phyloP scores from a whole-genome alignment of 1,140 invertebrate genomes.

The Palaemon carinicauda region DNA sequence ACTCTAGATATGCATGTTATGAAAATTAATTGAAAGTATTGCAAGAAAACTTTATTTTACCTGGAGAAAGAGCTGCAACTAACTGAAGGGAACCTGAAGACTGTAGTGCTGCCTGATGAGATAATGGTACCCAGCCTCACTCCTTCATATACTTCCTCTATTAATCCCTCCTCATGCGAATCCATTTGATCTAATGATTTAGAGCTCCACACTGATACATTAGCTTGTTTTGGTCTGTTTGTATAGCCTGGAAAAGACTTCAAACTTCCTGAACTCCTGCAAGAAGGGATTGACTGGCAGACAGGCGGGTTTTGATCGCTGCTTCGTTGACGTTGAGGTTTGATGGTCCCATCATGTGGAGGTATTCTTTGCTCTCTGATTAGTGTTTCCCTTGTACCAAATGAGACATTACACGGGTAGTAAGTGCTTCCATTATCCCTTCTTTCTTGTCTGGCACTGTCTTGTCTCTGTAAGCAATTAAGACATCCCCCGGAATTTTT shows the following conservation, averaged over 20 bases:
- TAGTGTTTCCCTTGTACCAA: conserved; percentile 1
- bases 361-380: background rate
- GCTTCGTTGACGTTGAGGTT: conserved; percentile 13
- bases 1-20: too few relatives aligned
- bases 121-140: conserved; percentile 41
- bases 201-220: background rate
- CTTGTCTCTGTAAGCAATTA: conserved; percentile 41
- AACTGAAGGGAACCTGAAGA: conserved; percentile 39
- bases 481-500: conserved; percentile 43
- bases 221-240: background rate
- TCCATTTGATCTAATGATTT: conserved; percentile 38
- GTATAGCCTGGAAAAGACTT: background rate
- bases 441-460: conserved; percentile 9
- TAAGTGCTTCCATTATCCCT: background rate
- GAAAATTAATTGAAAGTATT: too few relatives aligned
- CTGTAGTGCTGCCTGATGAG: conserved; percentile 26
- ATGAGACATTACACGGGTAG: conserved; percentile 20
- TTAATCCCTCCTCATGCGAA: background rate
- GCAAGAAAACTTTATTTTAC: background rate
- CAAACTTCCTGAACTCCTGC: background rate
- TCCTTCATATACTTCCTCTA: conserved; percentile 18
- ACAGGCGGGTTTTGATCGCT: background rate
- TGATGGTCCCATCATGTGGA: background rate
- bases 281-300: background rate
- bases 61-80: conserved; percentile 34